Base-by-base conservation (phyloP, 2,113 vertebrate genomes). In the Mixornis gularis region DNA sequence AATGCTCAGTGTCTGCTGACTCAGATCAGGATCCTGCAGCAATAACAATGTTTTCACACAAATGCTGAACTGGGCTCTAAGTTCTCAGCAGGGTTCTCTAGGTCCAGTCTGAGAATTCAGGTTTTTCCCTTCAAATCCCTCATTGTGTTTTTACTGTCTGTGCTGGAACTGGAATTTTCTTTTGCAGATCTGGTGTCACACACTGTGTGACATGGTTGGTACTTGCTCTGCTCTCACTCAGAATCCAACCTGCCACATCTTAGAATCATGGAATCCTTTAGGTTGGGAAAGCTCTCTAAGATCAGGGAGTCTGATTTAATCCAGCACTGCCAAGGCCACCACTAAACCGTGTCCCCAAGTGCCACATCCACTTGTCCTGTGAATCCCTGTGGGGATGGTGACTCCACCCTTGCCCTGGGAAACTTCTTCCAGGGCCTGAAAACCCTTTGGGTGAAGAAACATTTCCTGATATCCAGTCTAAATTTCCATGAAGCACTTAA, bases 191-290 rank as follows among this genome's bases (percentile, higher is more conserved):
- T 49, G 16, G 3, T n/a, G 5, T 26, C 53, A 40, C 27, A 52
- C 0, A 0, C 21, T 3, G 0, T 13, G 32, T 36, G 44, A 19
- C 18, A 0, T 14, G 13, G 20, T 24, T 85, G 65, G 20, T 34
- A 10, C 36, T 46, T 56, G 44, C 51, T 13, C 7, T 43, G 70
- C n/a, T 58, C 18, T 24, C 56, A 11, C 21, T 0, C 38, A 27
- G 7, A 48, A 51, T 60, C 20, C 32, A 26, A 7, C 9, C 21
- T 14, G 20, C 22, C 44, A 46, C 22, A 34, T 22, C 36, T 27
- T 8, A 49, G 21, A 56, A 5, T 18, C 13, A 3, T 25, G 30
- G 49, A 18, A 16, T 64, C 26, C 32, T 43, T 56, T 13, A 32
- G 58, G 58, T 0, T 87, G 74, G 58, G 36, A 79, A 43, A 79